phyloP scores from a whole-genome alignment of 2,797 vertebrate genomes.

The Gymnothorax javanicus region DNA sequence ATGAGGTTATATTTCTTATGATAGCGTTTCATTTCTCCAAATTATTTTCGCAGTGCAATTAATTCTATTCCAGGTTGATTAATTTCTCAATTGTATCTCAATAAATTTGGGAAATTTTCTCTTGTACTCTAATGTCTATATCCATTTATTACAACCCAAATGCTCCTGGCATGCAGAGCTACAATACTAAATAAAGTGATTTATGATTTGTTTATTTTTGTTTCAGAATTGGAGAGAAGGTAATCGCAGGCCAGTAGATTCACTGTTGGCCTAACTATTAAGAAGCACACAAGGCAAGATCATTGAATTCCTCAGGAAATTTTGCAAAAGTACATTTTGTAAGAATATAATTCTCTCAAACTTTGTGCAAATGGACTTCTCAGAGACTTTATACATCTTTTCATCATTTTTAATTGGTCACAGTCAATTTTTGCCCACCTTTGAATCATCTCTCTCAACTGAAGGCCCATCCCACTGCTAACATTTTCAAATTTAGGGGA shows the following conservation, averaged over 20 bases:
- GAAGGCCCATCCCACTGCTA: not conserved
- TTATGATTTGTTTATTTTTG: not conserved
- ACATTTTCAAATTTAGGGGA: not conserved
- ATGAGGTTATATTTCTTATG: not conserved
- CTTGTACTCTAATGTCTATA: not conserved
- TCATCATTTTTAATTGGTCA: not conserved
- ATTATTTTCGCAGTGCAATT: not conserved
- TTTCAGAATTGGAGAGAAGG: not conserved
- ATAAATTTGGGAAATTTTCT: not conserved
- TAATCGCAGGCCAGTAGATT: not conserved
- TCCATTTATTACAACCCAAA: not conserved
- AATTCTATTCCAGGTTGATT: not conserved
- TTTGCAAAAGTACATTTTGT: not conserved
- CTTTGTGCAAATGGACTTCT: not conserved
- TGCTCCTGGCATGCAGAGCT: not conserved
- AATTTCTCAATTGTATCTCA: not conserved
- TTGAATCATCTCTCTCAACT: not conserved
- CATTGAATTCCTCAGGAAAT: not conserved
- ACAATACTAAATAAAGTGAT: not conserved
- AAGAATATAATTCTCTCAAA: not conserved
- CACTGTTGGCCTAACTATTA: not conserved
- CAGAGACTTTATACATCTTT: not conserved
- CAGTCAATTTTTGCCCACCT: not conserved
- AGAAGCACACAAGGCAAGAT: not conserved
- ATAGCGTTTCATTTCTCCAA: not conserved